Conservation (phyloP, 2,797 vertebrate species). For the Acanthornis magna region DNA sequence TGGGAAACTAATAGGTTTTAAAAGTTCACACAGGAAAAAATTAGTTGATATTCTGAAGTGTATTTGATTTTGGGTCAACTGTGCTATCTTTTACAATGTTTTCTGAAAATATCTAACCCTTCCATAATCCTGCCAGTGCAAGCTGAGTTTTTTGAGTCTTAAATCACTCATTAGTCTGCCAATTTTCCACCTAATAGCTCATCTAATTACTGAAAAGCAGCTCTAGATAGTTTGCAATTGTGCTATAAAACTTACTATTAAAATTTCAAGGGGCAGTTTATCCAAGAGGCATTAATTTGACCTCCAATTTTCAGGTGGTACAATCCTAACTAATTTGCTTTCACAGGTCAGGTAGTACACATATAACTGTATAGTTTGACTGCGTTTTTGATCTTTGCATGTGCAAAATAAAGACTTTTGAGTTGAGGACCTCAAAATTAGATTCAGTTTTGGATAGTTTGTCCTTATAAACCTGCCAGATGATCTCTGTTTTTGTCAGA, state of each 20-base stretch:
- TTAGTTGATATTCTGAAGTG: neutral
- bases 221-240: conserved; percentile 27
- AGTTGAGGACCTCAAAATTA: neutral
- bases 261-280: neutral
- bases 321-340: neutral
- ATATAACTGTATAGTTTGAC: neutral
- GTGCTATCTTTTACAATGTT: neutral
- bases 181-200: conserved; percentile 59
- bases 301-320: neutral
- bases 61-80: neutral
- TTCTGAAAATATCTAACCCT: conserved; percentile 24
- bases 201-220: conserved; percentile 47
- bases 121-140: conserved; percentile 6
- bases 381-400: neutral
- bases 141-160: conserved; percentile 8
- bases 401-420: conserved; percentile 1
- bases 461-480: conserved; percentile 36
- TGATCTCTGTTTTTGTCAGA: conserved; percentile 63
- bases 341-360: neutral
- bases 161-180: conserved; percentile 28
- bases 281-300: neutral
- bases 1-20: neutral
- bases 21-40: neutral
- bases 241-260: conserved; percentile 17
- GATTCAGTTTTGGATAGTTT: conserved; percentile 1